These are phyloP conservation scores for Cladopsammia gracilis DNA, from an alignment of 64 coral and sea anemone genomes.

Conservation along the genomic window DNA sequence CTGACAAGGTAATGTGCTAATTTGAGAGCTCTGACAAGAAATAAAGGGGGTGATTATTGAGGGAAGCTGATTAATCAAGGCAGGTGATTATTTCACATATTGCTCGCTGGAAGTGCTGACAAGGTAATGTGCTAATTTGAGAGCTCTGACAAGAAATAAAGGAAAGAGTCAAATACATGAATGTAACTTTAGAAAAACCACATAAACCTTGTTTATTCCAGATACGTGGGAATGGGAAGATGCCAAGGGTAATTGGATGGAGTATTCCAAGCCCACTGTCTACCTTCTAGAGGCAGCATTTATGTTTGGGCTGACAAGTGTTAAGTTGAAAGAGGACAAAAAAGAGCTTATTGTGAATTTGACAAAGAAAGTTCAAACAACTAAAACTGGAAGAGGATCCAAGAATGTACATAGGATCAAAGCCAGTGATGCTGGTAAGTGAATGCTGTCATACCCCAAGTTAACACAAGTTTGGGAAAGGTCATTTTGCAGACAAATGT, in stretches of 20 bases:
- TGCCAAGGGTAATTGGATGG: constrained; percentile 66
- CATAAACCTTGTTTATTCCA: neutral
- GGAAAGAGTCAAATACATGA: no score
- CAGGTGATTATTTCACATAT: no score
- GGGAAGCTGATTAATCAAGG: no score
- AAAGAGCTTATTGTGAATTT: constrained; percentile 74
- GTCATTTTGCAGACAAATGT: no score
- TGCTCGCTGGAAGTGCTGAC: no score
- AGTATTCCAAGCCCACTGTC: constrained; percentile 66
- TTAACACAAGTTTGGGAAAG: no score
- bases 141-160: no score
- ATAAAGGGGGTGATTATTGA: no score
- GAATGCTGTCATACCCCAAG: no score
- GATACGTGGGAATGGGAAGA: constrained; percentile 79
- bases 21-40: no score
- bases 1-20: no score
- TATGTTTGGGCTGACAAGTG: constrained; percentile 45
- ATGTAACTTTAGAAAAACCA: neutral
- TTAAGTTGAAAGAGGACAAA: constrained; percentile 55
- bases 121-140: no score
- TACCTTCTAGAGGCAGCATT: constrained; percentile 75
- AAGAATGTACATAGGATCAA: constrained; percentile 75
- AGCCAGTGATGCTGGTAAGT: neutral
- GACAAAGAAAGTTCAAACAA: constrained; percentile 61
- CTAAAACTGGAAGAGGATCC: constrained; percentile 50